These are phyloP conservation scores for Thunnus thynnus DNA, from an alignment of 2,113 vertebrate genomes.

Conservation along the genomic window DNA sequence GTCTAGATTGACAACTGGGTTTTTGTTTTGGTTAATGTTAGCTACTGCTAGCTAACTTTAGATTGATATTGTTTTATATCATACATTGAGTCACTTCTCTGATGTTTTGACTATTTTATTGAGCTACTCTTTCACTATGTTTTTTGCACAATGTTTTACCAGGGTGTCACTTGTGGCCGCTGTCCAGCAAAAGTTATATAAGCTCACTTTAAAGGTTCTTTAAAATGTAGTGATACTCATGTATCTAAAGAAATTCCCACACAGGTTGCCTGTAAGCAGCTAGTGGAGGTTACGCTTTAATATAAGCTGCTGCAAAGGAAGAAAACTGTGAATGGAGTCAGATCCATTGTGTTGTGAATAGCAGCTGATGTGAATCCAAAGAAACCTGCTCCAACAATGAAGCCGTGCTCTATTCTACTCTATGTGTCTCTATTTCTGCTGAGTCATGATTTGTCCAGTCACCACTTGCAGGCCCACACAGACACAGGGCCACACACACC, in stretches of 20 bases:
- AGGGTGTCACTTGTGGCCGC: neutral
- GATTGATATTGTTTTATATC: neutral
- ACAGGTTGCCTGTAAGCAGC: neutral
- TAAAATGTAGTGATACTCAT: neutral
- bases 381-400: conserved; percentile 45
- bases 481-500: conserved; percentile 80
- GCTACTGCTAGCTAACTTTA: neutral
- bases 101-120: neutral
- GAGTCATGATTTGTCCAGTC: conserved; percentile 76
- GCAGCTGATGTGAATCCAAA: conserved; percentile 13
- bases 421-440: conserved; percentile 68
- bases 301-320: neutral
- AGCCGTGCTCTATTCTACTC: conserved; percentile 41
- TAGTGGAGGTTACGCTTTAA: neutral
- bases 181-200: neutral
- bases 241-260: neutral
- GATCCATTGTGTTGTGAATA: conserved; percentile 33
- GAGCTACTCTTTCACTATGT: neutral
- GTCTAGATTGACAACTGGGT: conserved; percentile 7
- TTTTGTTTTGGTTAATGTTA: neutral
- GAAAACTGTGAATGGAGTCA: conserved; percentile 26
- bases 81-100: neutral
- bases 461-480: conserved; percentile 67
- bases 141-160: neutral
- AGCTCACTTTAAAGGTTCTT: neutral